phyloP scores from a whole-genome alignment of 2,113 vertebrate species.

The Corydoras maculifer region DNA sequence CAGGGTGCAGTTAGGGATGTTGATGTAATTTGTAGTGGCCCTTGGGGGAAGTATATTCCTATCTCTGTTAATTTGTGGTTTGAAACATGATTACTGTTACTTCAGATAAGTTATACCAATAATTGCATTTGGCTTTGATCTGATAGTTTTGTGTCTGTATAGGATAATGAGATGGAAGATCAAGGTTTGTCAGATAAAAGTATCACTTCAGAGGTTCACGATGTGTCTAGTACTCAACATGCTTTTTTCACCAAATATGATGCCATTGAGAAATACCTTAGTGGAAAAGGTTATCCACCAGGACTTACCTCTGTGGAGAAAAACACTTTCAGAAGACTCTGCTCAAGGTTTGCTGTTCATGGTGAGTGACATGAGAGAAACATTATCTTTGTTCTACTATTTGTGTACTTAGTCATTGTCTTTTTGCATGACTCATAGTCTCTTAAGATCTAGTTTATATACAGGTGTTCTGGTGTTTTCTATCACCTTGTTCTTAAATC shows the following conservation, averaged over 20 bases:
- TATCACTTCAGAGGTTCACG: background rate
- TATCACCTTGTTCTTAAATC: no score
- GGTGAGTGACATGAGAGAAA: slow-evolving; percentile 8
- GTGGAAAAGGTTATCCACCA: slow-evolving; percentile 48
- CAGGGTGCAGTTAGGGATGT: background rate
- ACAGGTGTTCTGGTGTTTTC: background rate
- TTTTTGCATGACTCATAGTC: no score
- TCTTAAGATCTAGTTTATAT: background rate
- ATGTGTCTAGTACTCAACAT: slow-evolving; percentile 33
- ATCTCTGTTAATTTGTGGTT: background rate
- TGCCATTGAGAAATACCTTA: slow-evolving; percentile 55
- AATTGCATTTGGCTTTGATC: no score
- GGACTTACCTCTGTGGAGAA: slow-evolving; percentile 59
- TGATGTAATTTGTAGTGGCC: no score
- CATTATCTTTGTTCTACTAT: background rate
- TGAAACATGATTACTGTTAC: background rate
- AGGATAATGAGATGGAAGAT: slow-evolving; percentile 20
- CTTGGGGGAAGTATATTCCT: background rate
- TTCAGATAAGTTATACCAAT: no score
- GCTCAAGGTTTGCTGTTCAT: slow-evolving; percentile 52
- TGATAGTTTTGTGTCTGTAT: background rate
- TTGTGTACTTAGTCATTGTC: no score
- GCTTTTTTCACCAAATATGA: slow-evolving; percentile 58
- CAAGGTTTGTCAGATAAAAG: background rate
- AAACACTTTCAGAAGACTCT: slow-evolving; percentile 62